phyloP scores from a whole-genome alignment of 2,797 vertebrate genomes.

The Rhabdophis nuchalis region DNA sequence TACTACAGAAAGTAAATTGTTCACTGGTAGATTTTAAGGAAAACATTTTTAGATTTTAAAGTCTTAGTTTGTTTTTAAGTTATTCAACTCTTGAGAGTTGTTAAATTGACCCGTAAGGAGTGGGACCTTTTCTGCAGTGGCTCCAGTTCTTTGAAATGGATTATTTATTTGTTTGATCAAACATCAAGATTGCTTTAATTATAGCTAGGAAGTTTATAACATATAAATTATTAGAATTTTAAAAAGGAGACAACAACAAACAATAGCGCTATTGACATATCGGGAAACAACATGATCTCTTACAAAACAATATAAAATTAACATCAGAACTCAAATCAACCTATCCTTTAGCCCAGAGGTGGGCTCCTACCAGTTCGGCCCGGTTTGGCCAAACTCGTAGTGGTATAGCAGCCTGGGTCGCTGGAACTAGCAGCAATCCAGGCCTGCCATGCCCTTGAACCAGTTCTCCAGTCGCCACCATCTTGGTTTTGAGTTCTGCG shows the following conservation, averaged over 20 bases:
- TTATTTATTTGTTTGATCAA: background rate
- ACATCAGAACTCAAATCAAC: background rate
- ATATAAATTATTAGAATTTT: background rate
- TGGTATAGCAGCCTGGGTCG: too few species aligned
- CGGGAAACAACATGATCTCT: background rate
- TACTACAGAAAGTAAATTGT: background rate
- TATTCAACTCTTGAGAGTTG: background rate
- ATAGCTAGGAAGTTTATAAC: background rate
- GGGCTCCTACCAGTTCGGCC: too few species aligned
- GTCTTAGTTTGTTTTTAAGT: background rate
- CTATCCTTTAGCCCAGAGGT: background rate
- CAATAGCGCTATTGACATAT: background rate
- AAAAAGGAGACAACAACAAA: background rate
- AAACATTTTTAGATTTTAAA: background rate
- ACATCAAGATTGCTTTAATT: background rate
- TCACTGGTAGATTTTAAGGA: background rate
- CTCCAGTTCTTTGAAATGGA: background rate
- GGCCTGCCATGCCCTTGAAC: too few species aligned
- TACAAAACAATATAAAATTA: background rate
- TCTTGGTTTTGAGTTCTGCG: too few species aligned
- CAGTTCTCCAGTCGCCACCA: too few species aligned
- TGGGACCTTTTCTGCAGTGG: background rate
- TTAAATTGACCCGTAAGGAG: background rate
- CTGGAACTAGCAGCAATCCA: too few species aligned
- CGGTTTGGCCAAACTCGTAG: too few species aligned